Evolutionary conservation across 2,888 invertebrate species (phyloP), one percentile per base, ranked within the genome.

Genomic region (Ormyrus rosae): DNA sequence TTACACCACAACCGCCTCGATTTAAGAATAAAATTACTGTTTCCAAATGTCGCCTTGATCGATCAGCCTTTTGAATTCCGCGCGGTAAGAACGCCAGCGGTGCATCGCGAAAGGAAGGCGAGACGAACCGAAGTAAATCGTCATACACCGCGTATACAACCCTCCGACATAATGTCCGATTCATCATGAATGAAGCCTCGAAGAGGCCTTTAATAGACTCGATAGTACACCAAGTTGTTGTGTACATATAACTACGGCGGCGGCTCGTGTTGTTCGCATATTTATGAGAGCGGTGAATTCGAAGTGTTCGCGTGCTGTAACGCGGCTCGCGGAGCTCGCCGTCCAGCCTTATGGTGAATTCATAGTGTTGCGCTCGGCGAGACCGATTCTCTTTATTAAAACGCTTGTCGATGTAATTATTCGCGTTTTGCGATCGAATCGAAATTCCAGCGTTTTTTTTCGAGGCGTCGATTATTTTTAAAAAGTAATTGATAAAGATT

Each of bases 111-210:
- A 56, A 77, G 45, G 48, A 69, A 48, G 50, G 34, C 45, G 19
- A 64, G 13, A 34, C 11, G 19, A 19, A 34, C 34, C 45, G 45
- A 70, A 80, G 71, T 75, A 75, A 80, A 75, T 74, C 64, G 55
- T 60, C 46, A 51, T 69, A 68, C 63, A 64, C 46, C 46, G 45
- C 50, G 50, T 19, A 55, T 55, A 77, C 77, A 72, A 76, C 34
- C n/a, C 11, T 13, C 70, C n/a, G 74, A 80, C 68, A 77, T 80
- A 82, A 82, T 77, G 76, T 82, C 73, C 76, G 79, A 80, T 82
- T 82, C 73, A 73, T 82, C 79, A 77, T 69, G 79, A 79, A 67
- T 73, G 65, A 77, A 77, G 68, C 58, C 65, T 61, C 63, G 53
- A 68, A 46, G 68, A 63, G 64, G 60, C 60, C 64, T 77, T 79